These are phyloP conservation scores for Phrynocephalus guinanensis DNA, from an alignment of 2,797 vertebrate species.

Conservation along the genomic window DNA sequence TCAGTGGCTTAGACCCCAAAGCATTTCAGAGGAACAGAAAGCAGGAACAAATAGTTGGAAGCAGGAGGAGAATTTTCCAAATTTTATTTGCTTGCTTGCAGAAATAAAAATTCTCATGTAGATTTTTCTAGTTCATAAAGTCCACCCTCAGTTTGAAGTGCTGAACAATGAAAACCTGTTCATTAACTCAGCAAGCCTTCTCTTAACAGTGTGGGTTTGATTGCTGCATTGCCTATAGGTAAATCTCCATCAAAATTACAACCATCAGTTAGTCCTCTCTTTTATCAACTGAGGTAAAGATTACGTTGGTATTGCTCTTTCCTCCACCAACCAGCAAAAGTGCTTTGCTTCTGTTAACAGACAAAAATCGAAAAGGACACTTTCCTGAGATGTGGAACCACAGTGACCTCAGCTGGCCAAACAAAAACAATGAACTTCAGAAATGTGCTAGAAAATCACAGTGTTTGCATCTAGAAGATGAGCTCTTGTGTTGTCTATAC, in stretches of 20 bases:
- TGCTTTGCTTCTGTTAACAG: constrained; percentile 40
- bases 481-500: neutral
- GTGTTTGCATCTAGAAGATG: neutral
- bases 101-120: neutral
- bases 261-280: constrained; percentile 66
- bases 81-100: constrained; percentile 11
- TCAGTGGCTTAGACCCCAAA: neutral
- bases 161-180: constrained; percentile 73
- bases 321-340: constrained; percentile 33
- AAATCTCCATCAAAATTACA: constrained; percentile 81
- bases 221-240: constrained; percentile 79
- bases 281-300: constrained; percentile 73
- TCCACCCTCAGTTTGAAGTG: constrained; percentile 55
- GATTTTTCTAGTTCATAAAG: constrained; percentile 14
- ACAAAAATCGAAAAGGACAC: neutral
- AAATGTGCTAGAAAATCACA: neutral
- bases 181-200: constrained; percentile 69
- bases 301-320: constrained; percentile 47
- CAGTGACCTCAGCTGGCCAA: constrained; percentile 80
- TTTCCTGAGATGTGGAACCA: constrained; percentile 64
- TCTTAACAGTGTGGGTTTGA: constrained; percentile 76
- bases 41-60: neutral
- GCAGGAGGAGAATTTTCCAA: neutral
- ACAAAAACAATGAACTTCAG: constrained; percentile 39
- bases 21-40: neutral